These are phyloP conservation scores for Onthophagus taurus DNA, from an alignment of 1,140 invertebrate genomes.

Conservation along the genomic window DNA sequence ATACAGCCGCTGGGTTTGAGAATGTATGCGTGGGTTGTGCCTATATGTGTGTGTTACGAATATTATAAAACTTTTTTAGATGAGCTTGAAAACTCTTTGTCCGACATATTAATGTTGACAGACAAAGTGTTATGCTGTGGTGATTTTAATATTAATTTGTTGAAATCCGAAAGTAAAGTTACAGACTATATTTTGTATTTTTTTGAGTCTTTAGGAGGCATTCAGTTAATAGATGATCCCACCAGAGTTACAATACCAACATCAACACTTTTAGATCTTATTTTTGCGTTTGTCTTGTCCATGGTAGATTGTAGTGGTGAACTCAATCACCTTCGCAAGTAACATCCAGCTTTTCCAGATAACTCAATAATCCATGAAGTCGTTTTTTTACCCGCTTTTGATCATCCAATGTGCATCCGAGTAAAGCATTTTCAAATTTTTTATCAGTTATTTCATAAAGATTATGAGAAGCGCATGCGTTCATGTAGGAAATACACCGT, in stretches of 20 bases:
- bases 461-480: conserved; percentile 63
- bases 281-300: no score
- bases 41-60: no score
- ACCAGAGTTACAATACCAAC: neutral
- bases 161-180: neutral
- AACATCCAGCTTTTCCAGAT: conserved; percentile 46
- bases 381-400: conserved; percentile 80
- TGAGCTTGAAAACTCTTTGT: neutral
- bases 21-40: no score
- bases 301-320: no score
- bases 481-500: conserved; percentile 69
- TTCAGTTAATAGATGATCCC: neutral
- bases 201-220: neutral
- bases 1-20: no score
- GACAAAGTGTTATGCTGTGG: neutral
- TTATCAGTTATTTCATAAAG: conserved; percentile 51
- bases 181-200: neutral
- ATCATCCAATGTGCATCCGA: conserved; percentile 81
- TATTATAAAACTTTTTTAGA: conserved; percentile 1
- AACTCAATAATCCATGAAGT: conserved; percentile 70
- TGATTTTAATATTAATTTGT: neutral
- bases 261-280: no score
- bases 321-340: conserved; percentile 14
- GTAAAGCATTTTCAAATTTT: conserved; percentile 68
- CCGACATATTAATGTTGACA: neutral